phyloP scores from a whole-genome alignment of 2,888 invertebrate species.

The Athripsodes cinereus region DNA sequence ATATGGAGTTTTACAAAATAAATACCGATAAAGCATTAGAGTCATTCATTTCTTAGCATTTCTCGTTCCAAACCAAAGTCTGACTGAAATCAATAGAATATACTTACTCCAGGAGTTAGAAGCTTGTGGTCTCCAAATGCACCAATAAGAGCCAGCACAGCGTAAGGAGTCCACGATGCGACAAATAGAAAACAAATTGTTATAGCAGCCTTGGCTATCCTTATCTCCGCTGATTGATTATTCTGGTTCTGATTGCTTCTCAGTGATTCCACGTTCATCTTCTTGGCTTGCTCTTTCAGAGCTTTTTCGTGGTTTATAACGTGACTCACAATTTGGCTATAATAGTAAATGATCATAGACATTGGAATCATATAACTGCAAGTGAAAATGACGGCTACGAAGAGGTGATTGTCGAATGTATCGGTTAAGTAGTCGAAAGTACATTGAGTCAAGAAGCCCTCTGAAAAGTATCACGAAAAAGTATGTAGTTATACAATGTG shows the following conservation, averaged over 20 bases:
- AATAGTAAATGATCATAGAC: conserved; percentile 71
- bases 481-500: too few species aligned
- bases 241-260: conserved; percentile 59
- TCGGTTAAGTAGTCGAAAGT: conserved; percentile 76
- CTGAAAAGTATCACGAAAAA: conserved; percentile 40
- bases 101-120: conserved; percentile 61
- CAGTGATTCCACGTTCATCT: conserved; percentile 86
- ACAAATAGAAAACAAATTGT: conserved; percentile 81
- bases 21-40: too few species aligned
- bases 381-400: conserved; percentile 68
- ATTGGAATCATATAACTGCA: conserved; percentile 77
- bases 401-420: conserved; percentile 70
- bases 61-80: too few species aligned
- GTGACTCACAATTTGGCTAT: conserved; percentile 80
- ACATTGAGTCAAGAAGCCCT: conserved; percentile 86
- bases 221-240: conserved; percentile 68
- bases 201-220: conserved; percentile 84
- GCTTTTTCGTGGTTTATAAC: conserved; percentile 84
- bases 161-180: conserved; percentile 88
- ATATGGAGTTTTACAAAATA: too few species aligned
- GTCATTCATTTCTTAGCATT: too few species aligned
- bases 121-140: conserved; percentile 71
- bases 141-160: conserved; percentile 72
- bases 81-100: too few species aligned
- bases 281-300: conserved; percentile 67